phyloP scores from a whole-genome alignment of 2,888 invertebrate species.

The Hymenopus coronatus region DNA sequence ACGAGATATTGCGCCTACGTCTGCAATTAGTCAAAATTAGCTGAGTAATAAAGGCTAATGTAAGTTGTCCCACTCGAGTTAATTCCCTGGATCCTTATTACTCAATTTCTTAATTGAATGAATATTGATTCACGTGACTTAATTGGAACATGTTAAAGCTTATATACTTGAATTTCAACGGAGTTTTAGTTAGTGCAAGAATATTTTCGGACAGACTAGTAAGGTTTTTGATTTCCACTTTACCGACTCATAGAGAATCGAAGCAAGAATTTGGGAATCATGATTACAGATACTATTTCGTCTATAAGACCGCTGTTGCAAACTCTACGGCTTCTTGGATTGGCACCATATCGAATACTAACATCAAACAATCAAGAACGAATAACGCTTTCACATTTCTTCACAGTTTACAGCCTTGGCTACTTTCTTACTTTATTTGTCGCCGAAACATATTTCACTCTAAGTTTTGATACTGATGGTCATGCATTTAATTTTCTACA shows the following conservation, averaged over 20 bases:
- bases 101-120: too few species aligned
- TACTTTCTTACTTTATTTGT: not conserved
- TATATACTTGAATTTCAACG: accelerated
- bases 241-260: too few species aligned
- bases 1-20: too few species aligned
- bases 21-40: too few species aligned
- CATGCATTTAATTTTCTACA: not conserved
- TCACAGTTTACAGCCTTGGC: not conserved
- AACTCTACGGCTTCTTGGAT: not conserved
- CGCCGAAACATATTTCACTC: not conserved
- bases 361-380: not conserved
- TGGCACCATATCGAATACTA: not conserved
- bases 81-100: too few species aligned
- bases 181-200: too few species aligned
- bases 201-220: too few species aligned
- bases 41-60: too few species aligned
- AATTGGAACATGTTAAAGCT: too few species aligned
- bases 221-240: too few species aligned
- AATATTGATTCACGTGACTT: too few species aligned
- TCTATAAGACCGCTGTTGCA: not conserved
- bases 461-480: not conserved
- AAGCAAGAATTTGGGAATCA: not conserved
- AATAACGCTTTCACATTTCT: not conserved
- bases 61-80: too few species aligned
- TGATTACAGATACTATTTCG: not conserved